These are phyloP conservation scores for Condylura cristata DNA, from an alignment of 2,113 vertebrate genomes.

Conservation along the genomic window DNA sequence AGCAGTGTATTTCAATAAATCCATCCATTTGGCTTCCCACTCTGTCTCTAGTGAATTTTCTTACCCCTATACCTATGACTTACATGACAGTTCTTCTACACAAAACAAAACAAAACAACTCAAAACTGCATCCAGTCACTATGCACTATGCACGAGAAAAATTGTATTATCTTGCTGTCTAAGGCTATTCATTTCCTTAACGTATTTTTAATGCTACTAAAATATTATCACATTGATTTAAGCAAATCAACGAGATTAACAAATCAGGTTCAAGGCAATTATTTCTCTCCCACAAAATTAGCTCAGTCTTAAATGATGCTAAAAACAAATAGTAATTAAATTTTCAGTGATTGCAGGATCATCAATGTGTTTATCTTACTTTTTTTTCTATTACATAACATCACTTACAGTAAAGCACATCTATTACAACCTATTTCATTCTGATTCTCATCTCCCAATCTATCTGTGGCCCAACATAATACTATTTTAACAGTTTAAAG, in stretches of 20 bases:
- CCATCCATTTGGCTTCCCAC: too few relatives aligned
- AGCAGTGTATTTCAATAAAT: too few relatives aligned
- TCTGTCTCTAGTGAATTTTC: too few relatives aligned
- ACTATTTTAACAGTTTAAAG: neutral
- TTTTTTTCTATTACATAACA: conserved; percentile 13
- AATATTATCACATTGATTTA: neutral
- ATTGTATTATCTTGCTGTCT: neutral
- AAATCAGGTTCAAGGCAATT: conserved; percentile 11
- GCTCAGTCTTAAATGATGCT: neutral
- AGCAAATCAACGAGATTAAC: conserved; percentile 12
- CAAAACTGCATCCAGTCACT: too few relatives aligned
- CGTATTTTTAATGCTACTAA: neutral
- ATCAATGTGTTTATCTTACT: neutral
- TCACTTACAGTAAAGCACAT: neutral
- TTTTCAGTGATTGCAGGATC: neutral
- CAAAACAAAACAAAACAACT: too few relatives aligned
- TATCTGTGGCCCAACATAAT: neutral
- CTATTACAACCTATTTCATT: neutral
- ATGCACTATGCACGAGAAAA: neutral
- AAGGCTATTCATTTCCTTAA: conserved; percentile 24
- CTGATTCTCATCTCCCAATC: neutral
- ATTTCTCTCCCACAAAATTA: conserved; percentile 41
- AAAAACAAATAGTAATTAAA: conserved; percentile 28
- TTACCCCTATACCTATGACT: too few relatives aligned
- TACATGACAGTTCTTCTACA: too few relatives aligned